Base-by-base conservation (phyloP, 2,888 invertebrate genomes). In the Calameuta pallipes region DNA sequence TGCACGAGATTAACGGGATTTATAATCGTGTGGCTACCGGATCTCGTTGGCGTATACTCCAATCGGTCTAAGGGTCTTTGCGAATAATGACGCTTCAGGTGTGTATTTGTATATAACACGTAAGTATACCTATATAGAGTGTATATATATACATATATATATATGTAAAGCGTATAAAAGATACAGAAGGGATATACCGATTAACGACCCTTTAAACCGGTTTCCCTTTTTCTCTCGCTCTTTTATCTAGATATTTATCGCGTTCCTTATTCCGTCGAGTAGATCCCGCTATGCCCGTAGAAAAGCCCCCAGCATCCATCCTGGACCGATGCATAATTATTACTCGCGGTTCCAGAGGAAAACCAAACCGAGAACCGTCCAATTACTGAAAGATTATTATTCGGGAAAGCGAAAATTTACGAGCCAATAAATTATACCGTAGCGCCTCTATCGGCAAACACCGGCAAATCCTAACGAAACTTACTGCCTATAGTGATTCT, bases 321-420 rank as follows among this genome's bases (percentile, higher is more conserved):
- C 56, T 56, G 56, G 56, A 23, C 23, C 56, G 23, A 56, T 23
- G 23, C 56, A 56, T 56, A 56, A 56, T 56, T 56, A 56, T 56
- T 56, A 56, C 56, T 56, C 56, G 56, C 56, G 56, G 56, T 56
- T 56, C 56, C 23, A 23, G 56, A 56, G 56, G 56, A 56, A 56
- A 56, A 56, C 23, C 56, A 23, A 56, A 56, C 41, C 71, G 71
- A 31, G 31, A 31, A 13, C 71, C 71, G 71, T 71, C 71, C 71
- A 71, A 71, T 71, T 71, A 71, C 75, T 73, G 78, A 80, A 82
- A 82, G 83, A 86, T 85, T 86, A 84, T 86, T 86, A 87, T 89
- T 89, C 87, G 87, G 87, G 85, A 88, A 89, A 87, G 87, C 85
- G 85, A 83, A 84, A 89, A 89, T 89, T 89, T 89, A 89, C 86